Conservation (phyloP, 2,113 vertebrate genomes). For the Pelecanoides urinatrix region DNA sequence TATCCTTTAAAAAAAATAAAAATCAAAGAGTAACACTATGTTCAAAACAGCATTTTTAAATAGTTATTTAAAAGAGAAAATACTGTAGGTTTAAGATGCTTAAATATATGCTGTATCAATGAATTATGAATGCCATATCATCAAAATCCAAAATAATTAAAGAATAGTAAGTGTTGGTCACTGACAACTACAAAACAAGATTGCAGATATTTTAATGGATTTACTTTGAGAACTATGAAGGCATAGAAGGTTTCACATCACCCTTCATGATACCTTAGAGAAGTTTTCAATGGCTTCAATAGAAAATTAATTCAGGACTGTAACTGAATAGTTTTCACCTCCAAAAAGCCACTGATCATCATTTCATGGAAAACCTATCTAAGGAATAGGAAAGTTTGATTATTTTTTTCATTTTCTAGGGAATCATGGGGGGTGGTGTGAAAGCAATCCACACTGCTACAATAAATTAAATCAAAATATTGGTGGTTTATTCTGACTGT, state of each 20-base stretch:
- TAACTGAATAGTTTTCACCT: neutral
- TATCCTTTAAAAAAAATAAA: neutral
- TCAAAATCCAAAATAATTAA: neutral
- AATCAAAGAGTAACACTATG: neutral
- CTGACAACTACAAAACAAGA: neutral
- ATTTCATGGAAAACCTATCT: neutral
- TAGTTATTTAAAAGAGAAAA: neutral
- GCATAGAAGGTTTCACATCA: neutral
- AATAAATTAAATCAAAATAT: neutral
- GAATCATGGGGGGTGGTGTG: neutral
- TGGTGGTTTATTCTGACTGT: neutral
- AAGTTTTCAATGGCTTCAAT: neutral
- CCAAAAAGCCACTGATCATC: neutral
- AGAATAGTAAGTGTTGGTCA: neutral
- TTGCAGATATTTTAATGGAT: neutral
- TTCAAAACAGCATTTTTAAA: neutral
- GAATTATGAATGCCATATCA: neutral
- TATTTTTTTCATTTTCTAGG: neutral
- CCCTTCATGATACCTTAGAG: neutral
- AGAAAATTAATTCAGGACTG: neutral
- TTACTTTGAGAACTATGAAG: neutral
- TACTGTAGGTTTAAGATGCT: neutral
- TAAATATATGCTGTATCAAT: neutral
- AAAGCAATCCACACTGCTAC: neutral
- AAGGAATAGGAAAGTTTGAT: neutral